phyloP scores from a whole-genome alignment of 2,113 vertebrate genomes.

The Bubo blakistoni region DNA sequence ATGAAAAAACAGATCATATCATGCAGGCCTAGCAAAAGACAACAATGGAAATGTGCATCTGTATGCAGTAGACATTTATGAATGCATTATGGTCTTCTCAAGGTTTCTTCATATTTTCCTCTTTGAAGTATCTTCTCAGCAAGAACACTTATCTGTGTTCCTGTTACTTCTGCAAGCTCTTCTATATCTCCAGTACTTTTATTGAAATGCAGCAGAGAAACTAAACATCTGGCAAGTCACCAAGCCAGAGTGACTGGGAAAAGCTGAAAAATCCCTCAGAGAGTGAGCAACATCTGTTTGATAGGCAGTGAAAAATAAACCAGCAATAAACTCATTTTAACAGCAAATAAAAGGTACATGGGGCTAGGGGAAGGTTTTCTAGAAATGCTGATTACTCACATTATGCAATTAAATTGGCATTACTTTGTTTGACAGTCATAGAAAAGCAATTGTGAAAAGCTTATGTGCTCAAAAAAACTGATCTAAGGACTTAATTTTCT shows the following conservation, averaged over 20 bases:
- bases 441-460: constrained; percentile 39
- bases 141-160: not conserved
- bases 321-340: constrained; percentile 72
- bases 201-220: constrained; percentile 21
- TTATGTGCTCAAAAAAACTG: not conserved
- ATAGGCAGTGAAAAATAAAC: constrained; percentile 74
- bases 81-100: not conserved
- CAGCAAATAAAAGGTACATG: constrained; percentile 46
- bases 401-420: constrained; percentile 55
- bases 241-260: constrained; percentile 61
- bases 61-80: not conserved
- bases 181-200: constrained; percentile 12
- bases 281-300: constrained; percentile 71
- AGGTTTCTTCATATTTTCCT: not conserved
- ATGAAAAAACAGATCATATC: not conserved
- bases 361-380: constrained; percentile 10
- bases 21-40: not conserved
- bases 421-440: constrained; percentile 49
- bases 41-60: not conserved
- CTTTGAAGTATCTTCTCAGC: not conserved
- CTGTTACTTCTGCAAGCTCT: not conserved
- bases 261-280: constrained; percentile 57
- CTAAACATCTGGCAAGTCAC: constrained; percentile 64
- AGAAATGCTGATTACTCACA: constrained; percentile 69
- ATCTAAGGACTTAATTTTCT: constrained; percentile 12